phyloP scores from a whole-genome alignment of 2,797 vertebrate genomes.

The Myotis planiceps region DNA sequence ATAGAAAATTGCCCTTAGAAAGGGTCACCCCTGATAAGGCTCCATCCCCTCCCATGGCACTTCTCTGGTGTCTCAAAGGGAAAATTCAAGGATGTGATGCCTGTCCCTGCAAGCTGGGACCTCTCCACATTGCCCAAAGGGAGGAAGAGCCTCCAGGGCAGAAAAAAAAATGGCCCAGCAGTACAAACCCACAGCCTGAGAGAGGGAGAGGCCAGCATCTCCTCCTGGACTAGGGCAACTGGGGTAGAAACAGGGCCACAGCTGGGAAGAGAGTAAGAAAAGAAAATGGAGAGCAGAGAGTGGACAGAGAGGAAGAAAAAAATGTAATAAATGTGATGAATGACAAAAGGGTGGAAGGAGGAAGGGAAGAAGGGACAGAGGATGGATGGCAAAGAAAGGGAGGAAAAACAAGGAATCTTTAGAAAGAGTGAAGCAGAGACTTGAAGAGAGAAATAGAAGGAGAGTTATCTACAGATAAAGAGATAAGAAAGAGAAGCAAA shows the following conservation, averaged over 20 bases:
- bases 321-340: background rate
- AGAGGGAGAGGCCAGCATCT: background rate
- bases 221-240: background rate
- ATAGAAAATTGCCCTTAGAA: background rate
- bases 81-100: background rate
- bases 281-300: background rate
- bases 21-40: background rate
- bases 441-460: background rate
- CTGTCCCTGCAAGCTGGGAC: background rate
- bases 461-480: background rate
- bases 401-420: background rate
- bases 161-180: background rate
- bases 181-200: background rate
- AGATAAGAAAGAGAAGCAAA: background rate
- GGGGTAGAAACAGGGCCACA: background rate
- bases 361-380: too few relatives aligned
- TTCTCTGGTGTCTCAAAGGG: background rate
- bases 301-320: background rate
- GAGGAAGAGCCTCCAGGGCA: background rate
- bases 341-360: background rate
- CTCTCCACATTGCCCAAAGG: background rate
- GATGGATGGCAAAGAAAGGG: background rate
- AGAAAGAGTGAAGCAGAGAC: background rate
- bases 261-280: background rate
- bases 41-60: background rate